Base-by-base conservation (phyloP, 1,140 invertebrate species). In the Zophobas atratus region DNA sequence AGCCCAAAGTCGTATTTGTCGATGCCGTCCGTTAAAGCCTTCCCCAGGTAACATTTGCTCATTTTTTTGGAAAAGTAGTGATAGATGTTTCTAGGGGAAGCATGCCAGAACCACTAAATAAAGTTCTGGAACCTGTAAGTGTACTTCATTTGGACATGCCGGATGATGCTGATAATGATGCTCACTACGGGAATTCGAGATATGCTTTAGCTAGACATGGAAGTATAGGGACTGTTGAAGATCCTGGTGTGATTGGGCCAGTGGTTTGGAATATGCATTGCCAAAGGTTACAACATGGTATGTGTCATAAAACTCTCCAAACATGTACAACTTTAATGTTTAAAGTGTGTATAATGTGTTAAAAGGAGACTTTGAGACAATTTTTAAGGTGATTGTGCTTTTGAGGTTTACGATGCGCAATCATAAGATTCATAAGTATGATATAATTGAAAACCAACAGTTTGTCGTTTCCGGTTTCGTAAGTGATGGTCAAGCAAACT, bases 231-330 rank as follows among this genome's bases (percentile, higher is more conserved):
- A 84, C 86, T 1, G 81, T 82, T 1, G 91, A 90, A 80, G 94
- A 96, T 88, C 94, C 94, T 0, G 94, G 94, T n/a, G 92, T 95
- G n/a, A 89, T 95, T 35, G 94, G 94, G 0, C 94, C 94, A 0
- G 87, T 94, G 53, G 94, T 95, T 1, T 96, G 94, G 94, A 92
- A 94, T 84, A 84, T 93, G 56, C 93, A 93, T 82, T 89, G 89
- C 78, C 87, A 90, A 81, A 84, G 86, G 82, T 82, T 88, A 80
- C 81, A 84, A 67, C 83, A 83, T 79, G 84, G 83, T 75, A 60
- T 20, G 20, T 20, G 20, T 20, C 20, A 20, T 20, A 20, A 20
- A 20, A 20, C 20, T 20, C 20, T 20, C 20, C 20, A 20, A 20
- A 20, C 20, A 20, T 20, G 20, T 20, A 20, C 20, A 20, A 20